phyloP scores from a whole-genome alignment of 64 coral and sea anemone species.

The Anthopleura sola region DNA sequence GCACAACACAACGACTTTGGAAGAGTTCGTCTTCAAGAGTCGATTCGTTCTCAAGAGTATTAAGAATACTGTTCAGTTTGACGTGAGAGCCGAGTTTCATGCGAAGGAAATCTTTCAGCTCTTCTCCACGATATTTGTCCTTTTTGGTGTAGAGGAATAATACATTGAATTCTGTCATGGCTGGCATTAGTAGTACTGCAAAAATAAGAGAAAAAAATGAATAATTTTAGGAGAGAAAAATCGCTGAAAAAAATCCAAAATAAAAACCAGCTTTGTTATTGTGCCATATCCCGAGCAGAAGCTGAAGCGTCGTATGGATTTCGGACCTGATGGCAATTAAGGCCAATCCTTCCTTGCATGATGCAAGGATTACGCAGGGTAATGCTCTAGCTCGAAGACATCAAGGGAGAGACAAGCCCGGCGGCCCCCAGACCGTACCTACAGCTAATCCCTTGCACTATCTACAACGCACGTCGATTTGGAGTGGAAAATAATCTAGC shows the following conservation, averaged over 20 bases:
- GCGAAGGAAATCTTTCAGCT: conserved; percentile 45
- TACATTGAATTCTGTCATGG: conserved; percentile 43
- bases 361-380: too few relatives aligned
- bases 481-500: too few relatives aligned
- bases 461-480: too few relatives aligned
- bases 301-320: too few relatives aligned
- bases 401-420: too few relatives aligned
- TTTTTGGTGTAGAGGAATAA: conserved; percentile 40
- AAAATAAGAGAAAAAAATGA: neutral
- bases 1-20: conserved; percentile 30
- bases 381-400: too few relatives aligned
- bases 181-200: neutral
- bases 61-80: conserved; percentile 9
- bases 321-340: too few relatives aligned
- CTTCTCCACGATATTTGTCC: conserved; percentile 28
- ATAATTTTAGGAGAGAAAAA: neutral
- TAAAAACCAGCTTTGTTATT: too few relatives aligned
- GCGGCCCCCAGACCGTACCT: too few relatives aligned
- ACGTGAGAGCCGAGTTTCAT: conserved; percentile 41
- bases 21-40: conserved; percentile 55
- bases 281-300: too few relatives aligned
- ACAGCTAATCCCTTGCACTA: too few relatives aligned
- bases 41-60: conserved; percentile 28
- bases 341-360: too few relatives aligned
- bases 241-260: neutral